Evolutionary conservation across 2,113 vertebrate species (phyloP).

Genomic region (Arothron firmamentum): DNA sequence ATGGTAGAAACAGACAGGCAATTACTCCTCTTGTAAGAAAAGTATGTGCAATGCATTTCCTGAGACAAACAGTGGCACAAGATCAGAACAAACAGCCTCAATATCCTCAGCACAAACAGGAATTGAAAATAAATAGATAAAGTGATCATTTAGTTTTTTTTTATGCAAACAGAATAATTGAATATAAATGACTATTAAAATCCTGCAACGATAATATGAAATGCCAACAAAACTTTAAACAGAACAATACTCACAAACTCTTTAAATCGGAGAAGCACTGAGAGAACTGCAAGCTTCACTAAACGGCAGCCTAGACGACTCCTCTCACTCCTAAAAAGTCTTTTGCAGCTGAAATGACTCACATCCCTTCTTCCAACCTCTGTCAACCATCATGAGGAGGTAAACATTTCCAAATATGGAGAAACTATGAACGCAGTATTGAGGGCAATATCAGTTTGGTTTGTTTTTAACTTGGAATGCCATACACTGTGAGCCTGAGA

Average conservation of each 20-base stretch:
- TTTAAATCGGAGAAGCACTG: constrained; percentile 40
- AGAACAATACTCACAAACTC: constrained; percentile 69
- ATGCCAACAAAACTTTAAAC: constrained; percentile 8
- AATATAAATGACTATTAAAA: constrained; percentile 5
- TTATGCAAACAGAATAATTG: too few relatives aligned
- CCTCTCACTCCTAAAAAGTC: constrained; percentile 60
- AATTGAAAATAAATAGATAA: neutral
- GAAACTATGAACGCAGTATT: constrained; percentile 82
- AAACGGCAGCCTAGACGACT: constrained; percentile 54
- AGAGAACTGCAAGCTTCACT: constrained; percentile 45
- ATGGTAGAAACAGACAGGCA: too few relatives aligned
- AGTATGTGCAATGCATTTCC: neutral
- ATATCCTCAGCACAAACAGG: neutral
- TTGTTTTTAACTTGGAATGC: constrained; percentile 79
- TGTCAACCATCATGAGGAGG: constrained; percentile 88
- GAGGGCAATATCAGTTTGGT: constrained; percentile 84
- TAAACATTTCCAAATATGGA: constrained; percentile 99
- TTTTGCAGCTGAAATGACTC: constrained; percentile 76
- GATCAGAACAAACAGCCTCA: neutral
- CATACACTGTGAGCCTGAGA: constrained; percentile 71
- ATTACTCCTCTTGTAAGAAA: neutral
- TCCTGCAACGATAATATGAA: constrained; percentile 19
- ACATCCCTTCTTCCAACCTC: constrained; percentile 74
- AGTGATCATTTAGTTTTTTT: constrained; percentile 1
- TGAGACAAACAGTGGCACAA: neutral